Evolutionary conservation across 2,888 invertebrate species (phyloP), one percentile per base, ranked within the genome.

Genomic region (Eupeodes luniger): DNA sequence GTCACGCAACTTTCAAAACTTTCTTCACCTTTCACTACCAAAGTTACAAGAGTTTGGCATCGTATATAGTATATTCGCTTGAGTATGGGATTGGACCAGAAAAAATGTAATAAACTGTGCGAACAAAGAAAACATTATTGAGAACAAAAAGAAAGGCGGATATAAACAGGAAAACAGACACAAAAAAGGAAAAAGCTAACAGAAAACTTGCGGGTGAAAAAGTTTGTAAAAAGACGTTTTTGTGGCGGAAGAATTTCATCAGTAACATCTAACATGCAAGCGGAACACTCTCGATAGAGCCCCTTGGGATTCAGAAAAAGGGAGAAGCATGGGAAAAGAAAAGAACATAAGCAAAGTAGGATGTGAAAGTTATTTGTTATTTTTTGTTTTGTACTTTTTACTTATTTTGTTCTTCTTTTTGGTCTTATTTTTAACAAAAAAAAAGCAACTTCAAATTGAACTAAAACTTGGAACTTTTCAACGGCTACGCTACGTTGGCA

Each of bases 321-420:
- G 64, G 62, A 77, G 59, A 14, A 76, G 61, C 64, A 79, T 36
- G 75, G 64, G 49, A 57, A 72, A 69, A 76, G 80, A 80, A 80
- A 83, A 75, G 64, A 75, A 76, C 80, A 87, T 85, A 81, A 81
- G 81, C 88, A 85, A 85, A 81, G 19, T n/a, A 79, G 78, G 81
- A 81, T 93, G 92, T 91, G 90, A 91, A 92, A 92, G 92, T 92
- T 84, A 76, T 76, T 87, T 82, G 34, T 59, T n/a, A 34, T 59
- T 59, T 59, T 59, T 83, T 74, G 74, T 72, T 80, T 72, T 47
- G n/a, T 40, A 11, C 36, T 59, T n/a, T 55, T 40, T 40, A 40
- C 27, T 27, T 27, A 2, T 27, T 27, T 27, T 40, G 9, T 40
- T 77, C 19, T 78, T 27, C 47, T 72, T 55, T 67, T 74, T 11